Evolutionary conservation across 2,113 vertebrate species (phyloP).

Genomic region (Cyanoderma ruficeps): DNA sequence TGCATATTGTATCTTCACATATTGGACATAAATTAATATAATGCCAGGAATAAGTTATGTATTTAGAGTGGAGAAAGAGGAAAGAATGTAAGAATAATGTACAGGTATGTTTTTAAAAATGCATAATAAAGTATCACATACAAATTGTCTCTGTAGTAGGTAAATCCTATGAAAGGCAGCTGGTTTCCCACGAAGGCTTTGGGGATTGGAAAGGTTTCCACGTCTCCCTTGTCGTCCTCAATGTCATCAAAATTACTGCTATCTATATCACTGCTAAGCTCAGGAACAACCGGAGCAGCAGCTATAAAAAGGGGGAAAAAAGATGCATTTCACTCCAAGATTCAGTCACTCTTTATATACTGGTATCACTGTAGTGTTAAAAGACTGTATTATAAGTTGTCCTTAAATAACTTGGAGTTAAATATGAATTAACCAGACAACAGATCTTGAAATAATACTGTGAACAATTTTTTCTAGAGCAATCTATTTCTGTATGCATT

Average conservation of each 20-base stretch:
- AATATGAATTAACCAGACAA: not conserved
- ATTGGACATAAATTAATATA: not conserved
- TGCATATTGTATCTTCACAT: not conserved
- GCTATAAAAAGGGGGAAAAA: slow-evolving; percentile 72
- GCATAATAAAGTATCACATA: slow-evolving; percentile 69
- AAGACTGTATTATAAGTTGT: not conserved
- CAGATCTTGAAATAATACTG: not conserved
- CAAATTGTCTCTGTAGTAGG: slow-evolving; percentile 97
- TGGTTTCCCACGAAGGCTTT: slow-evolving; percentile 99
- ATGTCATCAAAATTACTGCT: slow-evolving; percentile 99
- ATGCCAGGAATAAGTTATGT: not conserved
- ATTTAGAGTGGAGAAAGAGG: not conserved
- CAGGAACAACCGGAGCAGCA: slow-evolving; percentile 94
- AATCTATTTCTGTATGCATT: not conserved
- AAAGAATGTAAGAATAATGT: not conserved
- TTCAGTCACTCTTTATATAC: not conserved
- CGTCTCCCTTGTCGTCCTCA: slow-evolving; percentile 95
- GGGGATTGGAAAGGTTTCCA: slow-evolving; percentile 94
- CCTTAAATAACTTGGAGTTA: not conserved
- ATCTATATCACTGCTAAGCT: slow-evolving; percentile 96
- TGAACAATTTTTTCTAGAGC: not conserved
- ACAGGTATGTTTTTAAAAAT: not conserved
- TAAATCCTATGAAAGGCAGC: slow-evolving; percentile 97
- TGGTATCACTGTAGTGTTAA: not conserved
- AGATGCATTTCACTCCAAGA: not conserved